Evolutionary conservation across 92 coral and sea anemone species (phyloP), one percentile per base, ranked within the genome.

Genomic region (Pocillopora grandis): DNA sequence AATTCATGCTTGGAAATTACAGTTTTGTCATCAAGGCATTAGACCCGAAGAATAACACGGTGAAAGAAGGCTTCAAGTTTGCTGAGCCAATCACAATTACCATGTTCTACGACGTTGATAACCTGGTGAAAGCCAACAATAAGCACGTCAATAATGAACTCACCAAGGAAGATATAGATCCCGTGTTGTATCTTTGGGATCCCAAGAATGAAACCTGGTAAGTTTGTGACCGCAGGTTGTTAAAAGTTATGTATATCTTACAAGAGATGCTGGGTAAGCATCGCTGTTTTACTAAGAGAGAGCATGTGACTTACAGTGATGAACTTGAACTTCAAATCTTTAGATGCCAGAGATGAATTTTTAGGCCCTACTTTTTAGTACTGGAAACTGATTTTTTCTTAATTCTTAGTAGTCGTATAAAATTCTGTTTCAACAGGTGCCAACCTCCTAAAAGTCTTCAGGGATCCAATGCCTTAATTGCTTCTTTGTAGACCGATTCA

Each of bases 61-160:
- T 89, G 9, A 85, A 83, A 31, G 90, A 91, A 57, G 93, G 95
- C 61, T 96, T 90, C 61, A 86, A 69, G 72, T 96, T 96, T 62
- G 89, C 84, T 21, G 92, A 96, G 78, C 98, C 98, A 15, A 87
- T 96, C 61, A 92, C 87, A n/a, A 77, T 96, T 62, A 76, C 94
- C 19, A 92, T 96, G 98, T 96, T 94, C 87, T 96, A 96, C 66
- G 98, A 96, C 84, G 99, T 96, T 15, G 95, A 96, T 79, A 95
- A 91, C 64, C 83, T 96, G 83, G 91, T 96, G 19, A 90, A 88
- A 62, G 90, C 93, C 69, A 96, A 96, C 83, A 84, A 85, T 76
- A 81, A 90, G 70, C 86, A 90, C 72, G 98, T 92, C 75, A 94
- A 85, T 75, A 80, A 90, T 21, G 99, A 94, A 64, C 80, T 96